phyloP scores from a whole-genome alignment of 1,140 invertebrate species.

The Pachypeltis micranthus region DNA sequence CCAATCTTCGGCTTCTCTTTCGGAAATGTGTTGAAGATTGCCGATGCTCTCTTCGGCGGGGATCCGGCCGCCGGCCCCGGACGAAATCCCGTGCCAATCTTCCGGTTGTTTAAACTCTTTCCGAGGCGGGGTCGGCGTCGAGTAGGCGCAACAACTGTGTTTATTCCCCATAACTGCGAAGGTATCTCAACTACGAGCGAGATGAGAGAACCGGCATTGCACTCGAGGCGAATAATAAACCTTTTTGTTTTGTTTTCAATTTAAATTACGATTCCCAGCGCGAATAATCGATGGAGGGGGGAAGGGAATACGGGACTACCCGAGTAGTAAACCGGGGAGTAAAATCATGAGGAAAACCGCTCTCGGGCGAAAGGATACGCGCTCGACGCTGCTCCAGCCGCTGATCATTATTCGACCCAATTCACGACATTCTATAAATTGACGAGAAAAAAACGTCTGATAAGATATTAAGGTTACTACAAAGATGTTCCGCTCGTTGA shows the following conservation, averaged over 20 bases:
- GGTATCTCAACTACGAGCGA: no score
- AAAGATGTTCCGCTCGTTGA: not conserved
- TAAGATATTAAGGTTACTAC: not conserved
- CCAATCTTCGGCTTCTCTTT: slow-evolving; percentile 88
- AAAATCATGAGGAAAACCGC: no score
- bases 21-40: slow-evolving; percentile 95
- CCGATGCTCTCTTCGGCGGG: slow-evolving; percentile 61
- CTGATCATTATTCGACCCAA: not conserved
- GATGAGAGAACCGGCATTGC: no score
- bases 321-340: no score
- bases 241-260: no score
- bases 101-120: slow-evolving; percentile 45
- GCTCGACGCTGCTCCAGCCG: no score
- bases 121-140: slow-evolving; percentile 46
- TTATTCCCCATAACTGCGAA: slow-evolving; percentile 68
- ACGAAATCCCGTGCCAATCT: slow-evolving; percentile 45
- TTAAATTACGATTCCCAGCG: no score
- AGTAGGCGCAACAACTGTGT: slow-evolving; percentile 62
- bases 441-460: no score
- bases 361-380: no score
- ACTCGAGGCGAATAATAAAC: no score
- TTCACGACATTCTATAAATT: not conserved
- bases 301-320: no score
- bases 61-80: not conserved
- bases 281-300: no score